Evolutionary conservation across 2,113 vertebrate genomes (phyloP).

Genomic region (Danio rerio): DNA sequence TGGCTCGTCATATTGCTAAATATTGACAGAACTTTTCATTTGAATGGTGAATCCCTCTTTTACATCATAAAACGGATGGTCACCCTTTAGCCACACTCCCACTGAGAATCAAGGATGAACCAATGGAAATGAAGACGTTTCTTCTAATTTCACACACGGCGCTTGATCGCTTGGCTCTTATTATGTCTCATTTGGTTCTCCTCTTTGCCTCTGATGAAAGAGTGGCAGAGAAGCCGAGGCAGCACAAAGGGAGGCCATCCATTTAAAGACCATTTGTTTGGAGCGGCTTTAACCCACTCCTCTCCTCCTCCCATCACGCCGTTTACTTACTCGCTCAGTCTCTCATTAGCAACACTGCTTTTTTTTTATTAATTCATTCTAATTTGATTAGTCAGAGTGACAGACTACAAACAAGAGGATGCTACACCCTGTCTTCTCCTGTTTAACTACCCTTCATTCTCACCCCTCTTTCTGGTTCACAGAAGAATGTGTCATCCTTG

Average conservation of each 20-base stretch:
- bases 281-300: constrained; percentile 68
- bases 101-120: constrained; percentile 44
- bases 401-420: constrained; percentile 55
- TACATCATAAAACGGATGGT: constrained; percentile 71
- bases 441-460: constrained; percentile 66
- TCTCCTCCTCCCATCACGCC: constrained; percentile 47
- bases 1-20: constrained; percentile 24
- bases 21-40: background rate
- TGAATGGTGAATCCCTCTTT: constrained; percentile 41
- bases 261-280: constrained; percentile 77
- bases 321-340: constrained; percentile 52
- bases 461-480: constrained; percentile 14
- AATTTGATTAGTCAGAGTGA: constrained; percentile 65
- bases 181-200: constrained; percentile 78
- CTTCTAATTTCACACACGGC: constrained; percentile 81
- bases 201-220: constrained; percentile 77
- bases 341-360: constrained; percentile 70
- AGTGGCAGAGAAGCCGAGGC: constrained; percentile 39
- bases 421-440: constrained; percentile 59
- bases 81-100: constrained; percentile 55
- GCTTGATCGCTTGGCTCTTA: constrained; percentile 78
- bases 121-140: constrained; percentile 83
- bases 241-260: constrained; percentile 74
- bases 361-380: constrained; percentile 63
- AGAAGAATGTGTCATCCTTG: constrained; percentile 53